Evolutionary conservation across 2,113 vertebrate species (phyloP).

Genomic region (Heloderma charlesbogerti): DNA sequence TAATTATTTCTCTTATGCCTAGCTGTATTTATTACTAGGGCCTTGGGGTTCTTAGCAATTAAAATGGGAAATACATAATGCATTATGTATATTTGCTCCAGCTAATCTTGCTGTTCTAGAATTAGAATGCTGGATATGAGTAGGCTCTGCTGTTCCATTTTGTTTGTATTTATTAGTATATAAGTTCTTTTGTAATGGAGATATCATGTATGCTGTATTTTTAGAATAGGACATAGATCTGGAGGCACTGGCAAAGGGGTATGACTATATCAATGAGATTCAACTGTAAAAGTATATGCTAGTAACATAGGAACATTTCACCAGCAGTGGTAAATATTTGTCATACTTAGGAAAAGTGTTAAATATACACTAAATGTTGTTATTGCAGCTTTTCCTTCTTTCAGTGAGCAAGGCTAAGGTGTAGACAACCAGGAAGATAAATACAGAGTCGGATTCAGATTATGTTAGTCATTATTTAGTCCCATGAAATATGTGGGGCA

Average conservation of each 20-base stretch:
- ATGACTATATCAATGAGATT: background rate
- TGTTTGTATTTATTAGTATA: constrained; percentile 3
- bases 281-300: background rate
- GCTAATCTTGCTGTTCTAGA: background rate
- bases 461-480: too few relatives aligned
- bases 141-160: background rate
- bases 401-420: background rate
- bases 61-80: constrained; percentile 1
- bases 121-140: background rate
- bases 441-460: too few relatives aligned
- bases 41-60: background rate
- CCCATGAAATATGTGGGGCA: too few relatives aligned
- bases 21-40: constrained; percentile 22
- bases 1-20: constrained; percentile 28
- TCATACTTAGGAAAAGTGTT: background rate
- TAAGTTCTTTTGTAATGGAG: background rate
- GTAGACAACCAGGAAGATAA: background rate
- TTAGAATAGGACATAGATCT: background rate
- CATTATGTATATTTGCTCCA: constrained; percentile 3
- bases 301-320: background rate
- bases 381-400: background rate
- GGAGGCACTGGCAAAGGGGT: background rate
- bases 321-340: background rate
- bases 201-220: background rate
- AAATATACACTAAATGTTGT: background rate